Evolutionary conservation across 2,888 invertebrate species (phyloP).

Genomic region (Lithophane leautieri): DNA sequence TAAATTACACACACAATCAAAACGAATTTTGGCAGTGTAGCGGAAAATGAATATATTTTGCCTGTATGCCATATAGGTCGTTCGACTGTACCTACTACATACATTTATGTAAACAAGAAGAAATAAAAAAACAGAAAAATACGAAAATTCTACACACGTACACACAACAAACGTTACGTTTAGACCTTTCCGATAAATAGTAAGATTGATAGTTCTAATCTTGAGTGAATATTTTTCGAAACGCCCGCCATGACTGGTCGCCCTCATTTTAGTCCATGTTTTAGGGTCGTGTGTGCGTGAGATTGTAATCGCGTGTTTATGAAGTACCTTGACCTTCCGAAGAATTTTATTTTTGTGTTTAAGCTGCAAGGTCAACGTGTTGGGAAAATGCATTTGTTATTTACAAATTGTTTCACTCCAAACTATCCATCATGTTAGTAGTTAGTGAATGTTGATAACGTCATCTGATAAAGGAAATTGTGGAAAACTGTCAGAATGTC

Average conservation of each 20-base stretch:
- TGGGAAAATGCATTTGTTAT: slow-evolving; percentile 43
- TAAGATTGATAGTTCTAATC: neutral
- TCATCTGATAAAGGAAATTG: slow-evolving; percentile 14
- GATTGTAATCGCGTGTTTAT: slow-evolving; percentile 43
- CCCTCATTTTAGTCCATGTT: slow-evolving; percentile 31
- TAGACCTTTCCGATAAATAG: neutral
- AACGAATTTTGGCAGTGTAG: no score
- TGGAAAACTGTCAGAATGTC: neutral
- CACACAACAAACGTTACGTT: no score
- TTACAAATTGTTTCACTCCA: slow-evolving; percentile 9
- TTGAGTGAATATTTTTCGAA: neutral
- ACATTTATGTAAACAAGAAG: no score
- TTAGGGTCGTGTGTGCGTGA: slow-evolving; percentile 37
- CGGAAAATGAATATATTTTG: no score
- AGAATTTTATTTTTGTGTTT: slow-evolving; percentile 17
- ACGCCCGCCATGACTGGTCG: slow-evolving; percentile 2
- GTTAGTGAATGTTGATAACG: slow-evolving; percentile 12
- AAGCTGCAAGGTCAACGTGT: slow-evolving; percentile 28
- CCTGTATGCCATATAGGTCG: no score
- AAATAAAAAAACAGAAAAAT: no score
- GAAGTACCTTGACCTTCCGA: slow-evolving; percentile 42
- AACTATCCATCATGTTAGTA: slow-evolving; percentile 5
- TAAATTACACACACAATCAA: no score
- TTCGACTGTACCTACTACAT: no score
- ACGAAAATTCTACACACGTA: no score